phyloP scores from a whole-genome alignment of 2,113 vertebrate genomes.

The Bambusicola thoracicus region DNA sequence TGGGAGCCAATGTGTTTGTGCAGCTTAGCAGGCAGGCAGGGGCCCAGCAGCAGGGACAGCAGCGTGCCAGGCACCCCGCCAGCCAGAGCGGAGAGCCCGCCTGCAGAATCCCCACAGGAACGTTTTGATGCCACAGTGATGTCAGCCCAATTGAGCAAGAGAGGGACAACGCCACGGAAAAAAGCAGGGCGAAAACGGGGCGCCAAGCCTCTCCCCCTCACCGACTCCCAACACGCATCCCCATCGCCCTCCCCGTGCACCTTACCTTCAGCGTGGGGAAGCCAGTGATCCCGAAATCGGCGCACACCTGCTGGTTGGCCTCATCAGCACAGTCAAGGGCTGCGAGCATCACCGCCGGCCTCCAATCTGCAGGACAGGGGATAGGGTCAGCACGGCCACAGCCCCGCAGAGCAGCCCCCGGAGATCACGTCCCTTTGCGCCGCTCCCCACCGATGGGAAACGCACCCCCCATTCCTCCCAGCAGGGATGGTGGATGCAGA shows the following conservation, averaged over 20 bases:
- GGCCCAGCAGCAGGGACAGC: background rate
- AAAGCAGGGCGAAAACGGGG: background rate
- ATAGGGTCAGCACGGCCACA: background rate
- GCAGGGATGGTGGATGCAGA: background rate
- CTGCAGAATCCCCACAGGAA: background rate
- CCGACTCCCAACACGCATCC: background rate
- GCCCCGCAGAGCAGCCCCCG: background rate
- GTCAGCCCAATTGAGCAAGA: background rate
- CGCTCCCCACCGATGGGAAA: background rate
- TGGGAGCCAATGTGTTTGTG: background rate
- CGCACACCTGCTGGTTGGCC: slow-evolving; percentile 66
- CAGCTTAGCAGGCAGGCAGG: background rate
- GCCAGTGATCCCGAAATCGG: slow-evolving; percentile 67
- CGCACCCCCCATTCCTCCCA: background rate
- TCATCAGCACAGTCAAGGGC: slow-evolving; percentile 75
- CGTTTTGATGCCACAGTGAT: background rate
- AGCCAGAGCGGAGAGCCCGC: background rate
- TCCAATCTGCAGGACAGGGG: slow-evolving; percentile 67
- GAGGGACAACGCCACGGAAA: background rate
- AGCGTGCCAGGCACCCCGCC: background rate
- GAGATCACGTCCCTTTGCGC: background rate
- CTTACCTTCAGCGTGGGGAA: slow-evolving; percentile 78
- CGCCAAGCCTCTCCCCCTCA: too few species aligned
- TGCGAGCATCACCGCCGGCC: slow-evolving; percentile 68
- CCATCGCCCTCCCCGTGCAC: background rate